Conservation (phyloP, 1,140 invertebrate species). For the Cydia strobilella region DNA sequence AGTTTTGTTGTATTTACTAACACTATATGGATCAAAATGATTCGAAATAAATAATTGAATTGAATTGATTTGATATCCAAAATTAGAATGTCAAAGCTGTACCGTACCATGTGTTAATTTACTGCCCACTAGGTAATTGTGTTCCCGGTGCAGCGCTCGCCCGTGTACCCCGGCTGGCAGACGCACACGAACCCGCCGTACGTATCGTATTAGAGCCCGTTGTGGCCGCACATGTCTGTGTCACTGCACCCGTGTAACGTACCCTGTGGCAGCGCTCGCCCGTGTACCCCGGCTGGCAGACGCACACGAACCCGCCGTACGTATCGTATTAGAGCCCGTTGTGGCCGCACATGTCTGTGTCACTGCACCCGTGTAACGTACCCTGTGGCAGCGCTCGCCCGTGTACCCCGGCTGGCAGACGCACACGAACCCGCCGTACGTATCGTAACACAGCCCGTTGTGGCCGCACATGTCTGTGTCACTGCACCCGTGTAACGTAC, state of each 20-base stretch:
- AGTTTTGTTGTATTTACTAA: too few species aligned
- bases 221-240: too few species aligned
- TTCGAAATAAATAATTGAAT: too few species aligned
- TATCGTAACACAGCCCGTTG: slow-evolving; percentile 88
- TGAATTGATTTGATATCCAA: too few species aligned
- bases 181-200: slow-evolving; percentile 91
- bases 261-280: slow-evolving; percentile 88
- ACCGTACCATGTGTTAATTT: too few species aligned
- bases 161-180: slow-evolving; percentile 91
- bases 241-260: slow-evolving; percentile 83
- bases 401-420: slow-evolving; percentile 91
- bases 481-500: too few species aligned
- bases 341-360: too few species aligned
- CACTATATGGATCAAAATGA: too few species aligned
- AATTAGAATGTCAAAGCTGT: too few species aligned
- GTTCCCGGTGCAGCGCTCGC: slow-evolving; percentile 87
- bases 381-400: slow-evolving; percentile 88
- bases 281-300: slow-evolving; percentile 90
- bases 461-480: too few species aligned
- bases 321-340: slow-evolving; percentile 88
- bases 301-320: slow-evolving; percentile 90
- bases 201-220: slow-evolving; percentile 88
- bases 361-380: slow-evolving; percentile 83
- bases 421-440: slow-evolving; percentile 90
- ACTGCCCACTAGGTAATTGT: too few species aligned